A percentile compares a stretch with the other conserved stretches of the same genome.
phyloP scores from a whole-genome alignment of 2,797 vertebrate species.

The Echiichthys vipera region DNA sequence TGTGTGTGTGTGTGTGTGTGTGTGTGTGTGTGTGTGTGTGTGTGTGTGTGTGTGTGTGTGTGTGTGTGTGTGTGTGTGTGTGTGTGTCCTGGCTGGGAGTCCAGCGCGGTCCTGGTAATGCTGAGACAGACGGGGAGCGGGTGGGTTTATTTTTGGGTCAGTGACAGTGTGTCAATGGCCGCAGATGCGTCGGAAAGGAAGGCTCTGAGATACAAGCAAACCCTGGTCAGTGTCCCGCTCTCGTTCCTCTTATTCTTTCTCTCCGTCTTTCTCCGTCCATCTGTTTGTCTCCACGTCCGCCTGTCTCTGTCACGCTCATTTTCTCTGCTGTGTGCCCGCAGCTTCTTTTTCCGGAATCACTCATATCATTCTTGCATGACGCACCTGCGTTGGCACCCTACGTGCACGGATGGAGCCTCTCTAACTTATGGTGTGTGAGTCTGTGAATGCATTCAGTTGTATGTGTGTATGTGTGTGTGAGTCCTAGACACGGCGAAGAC shows the following conservation, averaged over 20 bases:
- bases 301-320: not conserved
- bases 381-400: conserved; percentile 50
- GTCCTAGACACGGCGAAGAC: conserved; percentile 28
- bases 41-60: conserved; percentile 29
- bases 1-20: conserved; percentile 30
- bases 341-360: not conserved
- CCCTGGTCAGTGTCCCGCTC: conserved; percentile 85
- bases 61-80: conserved; percentile 28
- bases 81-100: conserved; percentile 53
- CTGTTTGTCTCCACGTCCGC: conserved; percentile 34
- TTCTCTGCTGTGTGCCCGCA: not conserved
- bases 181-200: conserved; percentile 89
- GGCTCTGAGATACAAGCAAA: conserved; percentile 90
- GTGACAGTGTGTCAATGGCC: conserved; percentile 88
- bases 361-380: conserved; percentile 33
- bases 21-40: conserved; percentile 24
- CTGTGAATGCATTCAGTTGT: not conserved
- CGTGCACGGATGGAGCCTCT: conserved; percentile 22
- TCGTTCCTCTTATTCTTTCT: conserved; percentile 13
- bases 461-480: not conserved
- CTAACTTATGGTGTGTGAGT: not conserved
- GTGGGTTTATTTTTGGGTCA: conserved; percentile 83
- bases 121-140: conserved; percentile 77
- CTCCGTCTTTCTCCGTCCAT: not conserved
- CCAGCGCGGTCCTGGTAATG: conserved; percentile 73